phyloP scores from a whole-genome alignment of 64 coral and sea anemone genomes.

The Porites lutea region DNA sequence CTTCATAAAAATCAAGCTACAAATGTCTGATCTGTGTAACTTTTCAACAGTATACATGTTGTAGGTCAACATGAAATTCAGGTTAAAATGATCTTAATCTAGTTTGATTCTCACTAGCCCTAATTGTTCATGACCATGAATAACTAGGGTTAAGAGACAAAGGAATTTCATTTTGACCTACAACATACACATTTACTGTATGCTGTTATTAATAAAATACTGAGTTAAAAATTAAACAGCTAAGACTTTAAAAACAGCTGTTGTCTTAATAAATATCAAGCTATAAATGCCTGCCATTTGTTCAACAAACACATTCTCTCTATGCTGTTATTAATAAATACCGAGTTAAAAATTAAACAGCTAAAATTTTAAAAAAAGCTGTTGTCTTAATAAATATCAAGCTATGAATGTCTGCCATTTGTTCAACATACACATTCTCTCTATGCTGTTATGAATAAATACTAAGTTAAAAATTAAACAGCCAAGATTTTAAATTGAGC shows the following conservation, averaged over 20 bases:
- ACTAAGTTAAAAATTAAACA: no score
- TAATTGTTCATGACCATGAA: neutral
- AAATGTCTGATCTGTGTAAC: slow-evolving; percentile 16
- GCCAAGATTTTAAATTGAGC: neutral
- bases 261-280: neutral
- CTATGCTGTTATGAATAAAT: slow-evolving; percentile 31
- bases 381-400: neutral
- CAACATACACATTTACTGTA: neutral
- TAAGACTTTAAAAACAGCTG: slow-evolving; percentile 33
- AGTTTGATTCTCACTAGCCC: slow-evolving; percentile 40
- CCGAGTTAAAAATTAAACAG: neutral
- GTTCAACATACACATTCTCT: slow-evolving; percentile 30
- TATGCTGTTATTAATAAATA: neutral
- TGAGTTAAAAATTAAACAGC: slow-evolving; percentile 1
- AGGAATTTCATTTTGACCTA: no score
- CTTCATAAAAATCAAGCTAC: slow-evolving; percentile 1
- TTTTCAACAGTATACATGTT: neutral
- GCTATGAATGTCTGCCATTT: neutral
- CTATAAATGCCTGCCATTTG: neutral
- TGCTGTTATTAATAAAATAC: neutral
- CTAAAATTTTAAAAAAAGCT: slow-evolving; percentile 38
- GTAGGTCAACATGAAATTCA: neutral
- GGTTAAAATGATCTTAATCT: slow-evolving; percentile 11
- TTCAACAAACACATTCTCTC: slow-evolving; percentile 34
- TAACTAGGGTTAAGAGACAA: no score